Evolutionary conservation across 2,113 vertebrate species (phyloP).

Genomic region (Orthonyx spaldingii): DNA sequence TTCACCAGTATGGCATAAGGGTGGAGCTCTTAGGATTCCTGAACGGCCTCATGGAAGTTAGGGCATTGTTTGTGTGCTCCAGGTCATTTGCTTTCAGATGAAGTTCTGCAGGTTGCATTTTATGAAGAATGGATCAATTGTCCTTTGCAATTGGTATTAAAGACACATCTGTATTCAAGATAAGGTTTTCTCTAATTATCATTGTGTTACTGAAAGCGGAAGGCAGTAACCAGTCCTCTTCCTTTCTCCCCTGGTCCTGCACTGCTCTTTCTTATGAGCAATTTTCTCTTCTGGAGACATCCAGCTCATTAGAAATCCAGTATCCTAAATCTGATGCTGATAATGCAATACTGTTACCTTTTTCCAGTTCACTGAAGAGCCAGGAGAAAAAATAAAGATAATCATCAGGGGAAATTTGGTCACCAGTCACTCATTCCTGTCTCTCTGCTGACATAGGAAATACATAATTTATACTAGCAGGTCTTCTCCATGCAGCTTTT

Average conservation of each 20-base stretch:
- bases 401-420: background rate
- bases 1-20: background rate
- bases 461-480: slow-evolving; percentile 11
- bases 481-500: background rate
- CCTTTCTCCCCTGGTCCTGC: background rate
- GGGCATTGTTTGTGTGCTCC: background rate
- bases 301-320: background rate
- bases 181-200: background rate
- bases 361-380: background rate
- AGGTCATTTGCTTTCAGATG: background rate
- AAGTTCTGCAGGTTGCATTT: background rate
- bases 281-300: background rate
- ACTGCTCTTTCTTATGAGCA: background rate
- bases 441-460: background rate
- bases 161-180: background rate
- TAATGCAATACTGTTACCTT: background rate
- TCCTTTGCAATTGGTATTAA: background rate
- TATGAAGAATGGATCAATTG: background rate
- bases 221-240: background rate
- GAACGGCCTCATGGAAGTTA: accelerated
- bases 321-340: background rate
- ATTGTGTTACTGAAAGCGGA: background rate
- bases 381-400: background rate
- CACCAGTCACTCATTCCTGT: background rate
- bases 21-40: background rate